Percentiles rank a stretch among this genome's conserved stretches.
Evolutionary conservation across 2,797 vertebrate genomes (phyloP).

Genomic region (Gobio occitaniae): DNA sequence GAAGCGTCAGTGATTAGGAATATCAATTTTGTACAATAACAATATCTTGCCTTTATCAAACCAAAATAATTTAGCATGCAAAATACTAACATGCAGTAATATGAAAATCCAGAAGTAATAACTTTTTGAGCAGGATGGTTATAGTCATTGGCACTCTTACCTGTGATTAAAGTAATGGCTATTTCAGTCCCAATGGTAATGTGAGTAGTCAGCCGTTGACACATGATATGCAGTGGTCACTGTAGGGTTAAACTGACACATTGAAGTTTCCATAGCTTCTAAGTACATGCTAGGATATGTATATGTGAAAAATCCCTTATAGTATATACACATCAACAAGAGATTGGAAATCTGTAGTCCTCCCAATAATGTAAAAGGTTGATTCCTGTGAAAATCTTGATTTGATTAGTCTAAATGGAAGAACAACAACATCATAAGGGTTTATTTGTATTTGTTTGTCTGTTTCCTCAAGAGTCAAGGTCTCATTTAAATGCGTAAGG

Average conservation of each 20-base stretch:
- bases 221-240: constrained; percentile 43
- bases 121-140: neutral
- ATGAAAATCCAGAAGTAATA: neutral
- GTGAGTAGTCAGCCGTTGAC: constrained; percentile 52
- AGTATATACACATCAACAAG: neutral
- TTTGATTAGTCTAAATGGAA: neutral
- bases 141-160: neutral
- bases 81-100: neutral
- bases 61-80: neutral
- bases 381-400: neutral
- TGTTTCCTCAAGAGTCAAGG: neutral
- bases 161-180: constrained; percentile 43
- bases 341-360: neutral
- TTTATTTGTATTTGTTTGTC: neutral
- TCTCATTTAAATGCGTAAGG: neutral
- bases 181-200: constrained; percentile 60
- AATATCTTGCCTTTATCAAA: neutral
- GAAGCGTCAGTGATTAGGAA: neutral
- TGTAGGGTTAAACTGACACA: constrained; percentile 56
- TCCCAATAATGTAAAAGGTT: neutral
- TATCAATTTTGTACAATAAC: neutral
- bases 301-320: constrained; percentile 18
- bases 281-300: constrained; percentile 54
- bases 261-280: constrained; percentile 43
- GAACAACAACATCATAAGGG: neutral